A percentile compares a stretch with the other conserved stretches of the same genome.
Conservation (phyloP, 2,888 invertebrate species). For the Metalampra italica region DNA sequence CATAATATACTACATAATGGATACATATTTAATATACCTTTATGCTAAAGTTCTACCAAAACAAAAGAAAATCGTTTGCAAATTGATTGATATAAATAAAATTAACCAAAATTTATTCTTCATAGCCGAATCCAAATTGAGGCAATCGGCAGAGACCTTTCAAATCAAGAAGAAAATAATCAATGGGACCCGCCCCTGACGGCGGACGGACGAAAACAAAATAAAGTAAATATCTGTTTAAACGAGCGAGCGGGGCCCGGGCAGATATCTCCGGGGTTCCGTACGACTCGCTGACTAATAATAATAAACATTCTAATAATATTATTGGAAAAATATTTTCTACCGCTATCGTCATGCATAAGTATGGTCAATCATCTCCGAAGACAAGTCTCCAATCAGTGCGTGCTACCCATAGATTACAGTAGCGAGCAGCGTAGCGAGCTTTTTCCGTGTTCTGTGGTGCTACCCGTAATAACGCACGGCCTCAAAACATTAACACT, state of each 20-base stretch:
- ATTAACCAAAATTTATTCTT: not conserved
- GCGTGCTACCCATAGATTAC: no score
- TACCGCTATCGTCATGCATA: not conserved
- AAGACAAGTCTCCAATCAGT: no score
- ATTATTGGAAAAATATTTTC: conserved; percentile 2
- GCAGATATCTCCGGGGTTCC: not conserved
- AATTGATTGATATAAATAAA: not conserved
- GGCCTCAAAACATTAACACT: no score
- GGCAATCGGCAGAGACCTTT: not conserved
- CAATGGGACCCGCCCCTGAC: not conserved
- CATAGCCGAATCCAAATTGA: conserved; percentile 1
- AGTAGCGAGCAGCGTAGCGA: no score
- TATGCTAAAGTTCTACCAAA: no score
- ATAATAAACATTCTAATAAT: not conserved
- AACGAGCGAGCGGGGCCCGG: not conserved
- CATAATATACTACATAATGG: no score
- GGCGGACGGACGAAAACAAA: not conserved
- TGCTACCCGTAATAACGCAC: no score
- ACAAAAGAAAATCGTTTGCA: not conserved
- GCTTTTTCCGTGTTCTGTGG: no score
- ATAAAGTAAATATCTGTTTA: conserved; percentile 5
- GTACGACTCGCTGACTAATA: conserved; percentile 3
- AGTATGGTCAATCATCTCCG: no score
- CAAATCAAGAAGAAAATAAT: conserved; percentile 5
- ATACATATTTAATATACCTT: no score